Percentiles rank a stretch among this genome's conserved stretches.
Evolutionary conservation across 2,888 invertebrate species (phyloP).

Genomic region (Agapostemon virescens): DNA sequence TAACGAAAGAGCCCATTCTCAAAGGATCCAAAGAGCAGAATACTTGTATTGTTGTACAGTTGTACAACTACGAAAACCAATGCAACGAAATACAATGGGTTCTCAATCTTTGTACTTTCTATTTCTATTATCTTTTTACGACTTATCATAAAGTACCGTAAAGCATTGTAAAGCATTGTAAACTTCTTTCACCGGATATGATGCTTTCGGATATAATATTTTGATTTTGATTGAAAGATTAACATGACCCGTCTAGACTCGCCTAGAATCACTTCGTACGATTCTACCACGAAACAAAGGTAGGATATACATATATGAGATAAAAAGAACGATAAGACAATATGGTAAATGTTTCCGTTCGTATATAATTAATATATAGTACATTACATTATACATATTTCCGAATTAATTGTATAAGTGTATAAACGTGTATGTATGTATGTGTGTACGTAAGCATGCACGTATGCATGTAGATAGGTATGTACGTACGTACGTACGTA

Average conservation of each 20-base stretch:
- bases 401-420: neutral
- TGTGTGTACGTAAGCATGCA: slow-evolving; percentile 24
- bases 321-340: slow-evolving; percentile 67
- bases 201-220: neutral
- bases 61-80: neutral
- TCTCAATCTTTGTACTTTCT: too few species aligned
- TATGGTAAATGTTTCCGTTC: slow-evolving; percentile 65
- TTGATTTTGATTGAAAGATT: neutral
- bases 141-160: too few species aligned
- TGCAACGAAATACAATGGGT: too few species aligned
- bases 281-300: neutral
- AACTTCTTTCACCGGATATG: neutral
- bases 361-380: slow-evolving; percentile 21
- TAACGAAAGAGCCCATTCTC: neutral
- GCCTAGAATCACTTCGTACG: neutral
- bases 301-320: slow-evolving; percentile 9
- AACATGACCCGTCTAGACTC: neutral
- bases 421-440: neutral
- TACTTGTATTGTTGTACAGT: neutral
- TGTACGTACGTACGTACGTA: slow-evolving; percentile 4
- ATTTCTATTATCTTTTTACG: too few species aligned
- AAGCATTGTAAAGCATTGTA: neutral
- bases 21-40: neutral
- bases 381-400: neutral
- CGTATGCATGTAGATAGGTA: neutral